Evolutionary conservation across 2,888 invertebrate genomes (phyloP).

Genomic region (Melanostoma mellinum): DNA sequence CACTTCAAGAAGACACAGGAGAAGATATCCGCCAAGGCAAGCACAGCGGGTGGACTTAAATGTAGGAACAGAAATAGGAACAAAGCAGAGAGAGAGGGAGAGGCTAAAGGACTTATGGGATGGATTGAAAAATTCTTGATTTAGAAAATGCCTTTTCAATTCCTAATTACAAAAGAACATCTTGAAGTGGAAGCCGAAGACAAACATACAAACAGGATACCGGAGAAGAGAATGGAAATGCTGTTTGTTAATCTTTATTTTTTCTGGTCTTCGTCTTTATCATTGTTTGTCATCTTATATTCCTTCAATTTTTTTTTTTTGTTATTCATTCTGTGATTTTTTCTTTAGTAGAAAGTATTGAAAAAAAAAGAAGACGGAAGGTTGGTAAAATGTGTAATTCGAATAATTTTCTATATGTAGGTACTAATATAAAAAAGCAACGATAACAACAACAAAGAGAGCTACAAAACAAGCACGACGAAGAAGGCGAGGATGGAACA

Average conservation of each 20-base stretch:
- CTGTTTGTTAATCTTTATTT: conserved; percentile 39
- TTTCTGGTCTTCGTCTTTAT: conserved; percentile 21
- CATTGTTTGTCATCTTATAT: conserved; percentile 57
- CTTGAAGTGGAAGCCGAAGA: conserved; percentile 35
- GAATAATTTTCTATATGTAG: conserved; percentile 50
- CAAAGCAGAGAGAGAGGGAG: neutral
- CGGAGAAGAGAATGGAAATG: conserved; percentile 2
- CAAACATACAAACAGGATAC: conserved; percentile 1
- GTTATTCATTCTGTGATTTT: conserved; percentile 13
- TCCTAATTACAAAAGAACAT: conserved; percentile 62
- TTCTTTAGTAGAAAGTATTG: conserved; percentile 37
- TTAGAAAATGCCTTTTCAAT: conserved; percentile 57
- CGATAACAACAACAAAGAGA: conserved; percentile 3
- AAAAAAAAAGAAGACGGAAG: conserved; percentile 1
- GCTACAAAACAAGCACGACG: neutral
- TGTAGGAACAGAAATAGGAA: too few relatives aligned
- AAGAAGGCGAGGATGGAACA: conserved; percentile 9
- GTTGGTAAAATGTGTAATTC: conserved; percentile 62
- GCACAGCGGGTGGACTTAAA: conserved; percentile 7
- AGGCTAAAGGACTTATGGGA: conserved; percentile 2
- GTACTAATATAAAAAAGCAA: conserved; percentile 25
- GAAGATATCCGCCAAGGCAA: conserved; percentile 4
- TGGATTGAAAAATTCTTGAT: conserved; percentile 50
- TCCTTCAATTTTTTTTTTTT: conserved; percentile 13
- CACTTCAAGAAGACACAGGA: conserved; percentile 37